phyloP scores from a whole-genome alignment of 2,797 vertebrate species.

The Rhabdophis nuchalis region DNA sequence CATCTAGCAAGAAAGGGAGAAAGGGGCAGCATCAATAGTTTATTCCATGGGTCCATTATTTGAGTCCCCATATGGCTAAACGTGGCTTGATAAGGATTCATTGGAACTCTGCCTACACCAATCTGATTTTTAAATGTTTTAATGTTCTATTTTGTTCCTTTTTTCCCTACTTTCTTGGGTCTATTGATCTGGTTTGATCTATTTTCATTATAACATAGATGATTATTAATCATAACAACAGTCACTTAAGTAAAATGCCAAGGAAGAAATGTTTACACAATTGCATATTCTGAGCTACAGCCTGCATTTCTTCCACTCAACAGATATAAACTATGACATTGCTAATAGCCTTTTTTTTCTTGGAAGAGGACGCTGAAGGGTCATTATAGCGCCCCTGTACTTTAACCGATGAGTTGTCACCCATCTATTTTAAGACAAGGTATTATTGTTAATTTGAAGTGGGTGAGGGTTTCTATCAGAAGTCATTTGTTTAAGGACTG shows the following conservation, averaged over 20 bases:
- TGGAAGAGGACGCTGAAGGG: rapidly evolving
- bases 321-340: not conserved
- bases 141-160: not conserved
- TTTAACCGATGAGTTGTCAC: conserved; percentile 15
- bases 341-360: not conserved
- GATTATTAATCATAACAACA: conserved; percentile 23
- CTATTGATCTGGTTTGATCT: conserved; percentile 6
- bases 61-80: not conserved
- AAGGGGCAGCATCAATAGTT: not conserved
- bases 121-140: not conserved
- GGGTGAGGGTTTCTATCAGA: conserved; percentile 52
- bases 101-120: not conserved
- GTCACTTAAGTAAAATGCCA: not conserved
- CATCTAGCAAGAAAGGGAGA: not conserved
- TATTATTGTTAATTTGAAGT: conserved; percentile 47
- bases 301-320: rapidly evolving
- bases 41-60: not conserved
- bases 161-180: not conserved
- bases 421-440: conserved; percentile 46
- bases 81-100: not conserved
- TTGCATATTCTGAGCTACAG: not conserved
- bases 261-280: not conserved
- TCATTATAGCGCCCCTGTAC: not conserved
- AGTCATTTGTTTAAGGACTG: conserved; percentile 57
- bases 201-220: conserved; percentile 3